These are phyloP conservation scores for Palaemon carinicauda DNA, from an alignment of 1,140 invertebrate genomes.

Conservation along the genomic window DNA sequence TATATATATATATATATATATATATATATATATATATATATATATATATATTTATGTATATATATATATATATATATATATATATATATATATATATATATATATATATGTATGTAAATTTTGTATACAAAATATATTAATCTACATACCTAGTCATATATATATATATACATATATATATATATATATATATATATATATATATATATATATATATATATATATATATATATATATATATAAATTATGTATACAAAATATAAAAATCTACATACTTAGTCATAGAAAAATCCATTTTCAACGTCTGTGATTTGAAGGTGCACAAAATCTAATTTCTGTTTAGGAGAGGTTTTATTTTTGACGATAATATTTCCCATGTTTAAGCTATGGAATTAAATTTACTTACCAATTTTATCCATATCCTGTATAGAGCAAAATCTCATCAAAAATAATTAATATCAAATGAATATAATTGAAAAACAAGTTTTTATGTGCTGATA, in stretches of 20 bases:
- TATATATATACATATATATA: not conserved
- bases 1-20: not conserved
- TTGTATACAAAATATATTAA: no score
- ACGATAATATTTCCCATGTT: no score
- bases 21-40: not conserved
- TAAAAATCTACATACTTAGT: not conserved
- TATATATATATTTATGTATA: not conserved
- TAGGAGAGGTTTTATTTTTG: no score
- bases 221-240: not conserved
- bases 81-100: not conserved
- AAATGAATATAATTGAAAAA: no score
- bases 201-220: not conserved
- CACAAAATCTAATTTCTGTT: no score
- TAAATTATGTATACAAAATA: not conserved
- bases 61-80: not conserved
- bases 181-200: not conserved
- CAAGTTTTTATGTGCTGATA: no score
- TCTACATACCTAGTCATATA: not conserved
- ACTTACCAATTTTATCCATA: no score
- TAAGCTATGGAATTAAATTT: no score
- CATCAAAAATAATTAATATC: no score
- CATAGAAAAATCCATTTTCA: not conserved
- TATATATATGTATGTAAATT: not conserved
- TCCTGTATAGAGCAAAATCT: no score
- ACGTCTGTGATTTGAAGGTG: no score